Conservation (phyloP, 2,888 invertebrate species). For the Cremastinae sp. region DNA sequence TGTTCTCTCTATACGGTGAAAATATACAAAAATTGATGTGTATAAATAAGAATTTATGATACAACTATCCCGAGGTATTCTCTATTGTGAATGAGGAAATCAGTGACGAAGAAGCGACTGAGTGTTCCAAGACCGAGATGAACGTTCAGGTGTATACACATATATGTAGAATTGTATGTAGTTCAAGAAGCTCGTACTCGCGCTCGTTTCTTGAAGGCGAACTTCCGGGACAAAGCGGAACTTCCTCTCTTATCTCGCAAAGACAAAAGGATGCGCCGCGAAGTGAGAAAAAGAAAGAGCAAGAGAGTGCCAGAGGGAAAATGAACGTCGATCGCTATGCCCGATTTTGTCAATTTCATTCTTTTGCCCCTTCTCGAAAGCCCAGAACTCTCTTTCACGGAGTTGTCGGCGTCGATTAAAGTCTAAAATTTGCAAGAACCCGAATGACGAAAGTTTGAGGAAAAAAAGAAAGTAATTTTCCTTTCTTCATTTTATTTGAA, state of each 20-base stretch:
- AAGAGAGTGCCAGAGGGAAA: constrained; percentile 49
- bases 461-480: neutral
- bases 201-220: constrained; percentile 44
- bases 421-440: constrained; percentile 1
- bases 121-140: neutral
- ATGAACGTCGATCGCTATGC: constrained; percentile 36
- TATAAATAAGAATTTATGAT: too few relatives aligned
- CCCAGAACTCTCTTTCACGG: neutral
- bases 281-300: constrained; percentile 51
- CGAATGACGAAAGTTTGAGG: constrained; percentile 4
- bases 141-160: constrained; percentile 1
- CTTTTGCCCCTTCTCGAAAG: constrained; percentile 15
- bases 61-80: too few relatives aligned
- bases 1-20: too few relatives aligned
- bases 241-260: constrained; percentile 54
- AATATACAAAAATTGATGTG: too few relatives aligned
- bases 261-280: constrained; percentile 45
- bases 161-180: neutral
- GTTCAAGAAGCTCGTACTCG: constrained; percentile 7
- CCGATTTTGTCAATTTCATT: constrained; percentile 51
- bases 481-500: neutral
- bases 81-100: constrained; percentile 60
- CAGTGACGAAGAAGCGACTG: constrained; percentile 39
- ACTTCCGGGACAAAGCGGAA: constrained; percentile 58
- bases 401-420: constrained; percentile 13